Evolutionary conservation across 1,140 invertebrate genomes (phyloP).

Genomic region (Armadillidium nasatum): DNA sequence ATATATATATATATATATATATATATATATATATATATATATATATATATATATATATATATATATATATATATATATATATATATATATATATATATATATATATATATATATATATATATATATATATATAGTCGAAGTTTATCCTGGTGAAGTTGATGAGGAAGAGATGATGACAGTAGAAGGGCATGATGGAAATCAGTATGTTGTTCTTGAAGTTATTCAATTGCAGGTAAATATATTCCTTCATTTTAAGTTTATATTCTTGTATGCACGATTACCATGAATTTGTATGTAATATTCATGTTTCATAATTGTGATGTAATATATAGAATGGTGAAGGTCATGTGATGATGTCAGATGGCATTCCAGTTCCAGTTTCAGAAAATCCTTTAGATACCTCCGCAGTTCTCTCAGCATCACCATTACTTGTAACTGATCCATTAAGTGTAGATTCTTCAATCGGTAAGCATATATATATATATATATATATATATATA

Average conservation of each 20-base stretch:
- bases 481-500: slow-evolving; percentile 19
- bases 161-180: slow-evolving; percentile 59
- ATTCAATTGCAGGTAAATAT: slow-evolving; percentile 72
- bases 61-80: no score
- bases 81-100: no score
- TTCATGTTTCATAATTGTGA: background rate
- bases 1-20: no score
- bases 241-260: no score
- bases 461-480: slow-evolving; percentile 23
- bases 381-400: slow-evolving; percentile 30
- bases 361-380: slow-evolving; percentile 33
- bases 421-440: slow-evolving; percentile 34
- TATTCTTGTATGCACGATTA: no score
- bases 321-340: slow-evolving; percentile 30
- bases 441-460: slow-evolving; percentile 37
- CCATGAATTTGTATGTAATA: background rate
- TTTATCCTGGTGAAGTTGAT: slow-evolving; percentile 50
- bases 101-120: no score
- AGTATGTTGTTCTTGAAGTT: slow-evolving; percentile 80
- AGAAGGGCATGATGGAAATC: slow-evolving; percentile 70
- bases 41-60: no score
- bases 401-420: slow-evolving; percentile 26
- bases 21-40: no score
- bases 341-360: slow-evolving; percentile 40
- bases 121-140: no score